Evolutionary conservation across 2,797 vertebrate genomes (phyloP).

Genomic region (Gymnothorax javanicus): DNA sequence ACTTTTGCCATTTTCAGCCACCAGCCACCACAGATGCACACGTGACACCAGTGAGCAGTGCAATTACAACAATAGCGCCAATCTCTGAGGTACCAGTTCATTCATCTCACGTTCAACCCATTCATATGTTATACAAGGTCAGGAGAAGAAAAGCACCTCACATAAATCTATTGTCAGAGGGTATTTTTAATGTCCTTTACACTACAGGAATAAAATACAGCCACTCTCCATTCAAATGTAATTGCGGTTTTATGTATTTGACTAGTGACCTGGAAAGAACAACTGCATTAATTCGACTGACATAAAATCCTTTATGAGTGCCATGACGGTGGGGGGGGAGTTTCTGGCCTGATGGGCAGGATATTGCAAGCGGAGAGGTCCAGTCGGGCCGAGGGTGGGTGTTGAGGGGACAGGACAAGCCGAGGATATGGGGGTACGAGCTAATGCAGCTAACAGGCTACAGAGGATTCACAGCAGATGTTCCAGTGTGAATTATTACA

Average conservation of each 20-base stretch:
- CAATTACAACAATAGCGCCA: constrained; percentile 27
- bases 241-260: constrained; percentile 74
- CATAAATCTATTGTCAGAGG: constrained; percentile 50
- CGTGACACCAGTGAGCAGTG: not conserved
- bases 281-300: constrained; percentile 70
- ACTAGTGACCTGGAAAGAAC: constrained; percentile 78
- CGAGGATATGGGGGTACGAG: constrained; percentile 14
- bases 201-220: constrained; percentile 56
- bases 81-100: constrained; percentile 29
- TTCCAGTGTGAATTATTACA: constrained; percentile 50
- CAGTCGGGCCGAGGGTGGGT: not conserved
- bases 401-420: not conserved
- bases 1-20: too few relatives aligned
- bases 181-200: constrained; percentile 55
- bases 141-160: constrained; percentile 28
- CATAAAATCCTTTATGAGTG: constrained; percentile 65
- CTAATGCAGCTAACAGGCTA: constrained; percentile 47
- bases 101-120: constrained; percentile 30
- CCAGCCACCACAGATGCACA: too few relatives aligned
- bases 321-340: constrained; percentile 39
- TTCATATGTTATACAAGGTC: constrained; percentile 52
- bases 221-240: constrained; percentile 66
- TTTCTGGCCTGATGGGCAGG: not conserved
- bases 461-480: constrained; percentile 43
- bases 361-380: not conserved